Evolutionary conservation across 2,113 vertebrate species (phyloP), one percentile per base, ranked within the genome.

Genomic region (Callipepla squamata): DNA sequence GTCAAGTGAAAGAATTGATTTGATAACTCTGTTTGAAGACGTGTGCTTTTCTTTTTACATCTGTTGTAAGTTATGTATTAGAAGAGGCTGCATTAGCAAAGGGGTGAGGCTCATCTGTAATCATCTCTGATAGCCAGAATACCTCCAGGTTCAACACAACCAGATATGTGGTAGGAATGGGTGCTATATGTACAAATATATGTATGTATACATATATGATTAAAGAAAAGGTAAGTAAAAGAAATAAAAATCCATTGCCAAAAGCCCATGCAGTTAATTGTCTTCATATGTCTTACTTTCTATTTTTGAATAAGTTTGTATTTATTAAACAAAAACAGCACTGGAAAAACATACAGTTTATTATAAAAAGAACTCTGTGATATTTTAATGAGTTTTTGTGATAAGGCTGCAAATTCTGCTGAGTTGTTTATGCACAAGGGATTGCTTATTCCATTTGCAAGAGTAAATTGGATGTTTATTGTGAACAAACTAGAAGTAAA

Each of bases 1-100:
- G 82, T 79, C 95, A 86, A 93, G 63, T 93, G 74, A 89, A 89
- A 90, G 59, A 95, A 93, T 65, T 96, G 70, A 92, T 90, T 96
- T 95, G 93, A 92, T 93, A 93, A 92, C 70, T 95, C 67, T 72
- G 23, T 94, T 93, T 79, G 91, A 94, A 94, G 78, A 91, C 44
- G 80, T 94, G 50, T 51, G 25, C 40, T 83, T 55, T n/a, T 23
- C 69, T 94, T 90, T 90, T 88, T 94, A 90, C 47, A 88, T 45
- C 59, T 76, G 53, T 65, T 91, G 26, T 91, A 94, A 95, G 83
- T 94, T 88, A 65, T 57, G 12, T 76, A 22, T 28, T 79, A 66
- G 59, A 76, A 80, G 51, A 11, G 21, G 4, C 11, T 36, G 66
- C 47, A n/a, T 69, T 76, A 89, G 70, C 72, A 88, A 75, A 42